Evolutionary conservation across 23 tunicate species (phyloP), one percentile per base, ranked within the genome.

Genomic region (Diplosoma virens): DNA sequence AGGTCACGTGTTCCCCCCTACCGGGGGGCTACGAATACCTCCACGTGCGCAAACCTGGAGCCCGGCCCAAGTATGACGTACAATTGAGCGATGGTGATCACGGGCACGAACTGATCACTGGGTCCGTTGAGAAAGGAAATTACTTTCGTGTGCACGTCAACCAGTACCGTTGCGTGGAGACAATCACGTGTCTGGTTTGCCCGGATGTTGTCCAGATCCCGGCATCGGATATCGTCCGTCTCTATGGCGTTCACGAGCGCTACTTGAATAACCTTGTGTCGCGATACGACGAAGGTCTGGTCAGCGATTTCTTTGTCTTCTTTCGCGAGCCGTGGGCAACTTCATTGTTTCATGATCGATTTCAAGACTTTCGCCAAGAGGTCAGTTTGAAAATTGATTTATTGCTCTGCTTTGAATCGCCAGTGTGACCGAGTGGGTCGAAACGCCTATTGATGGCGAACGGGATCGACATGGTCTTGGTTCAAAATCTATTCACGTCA

Each of bases 101-200:
- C 37, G 97, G 97, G 3, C 31, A 35, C 1, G 97, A 92, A 54
- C 59, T 92, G 14, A 81, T 86, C 33, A 92, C 97, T 22, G 97
- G 97, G 1, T 55, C 80, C 0, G 82, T 83, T 0, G 81, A 81
- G 32, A 53, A 56, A 1, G 97, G 97, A 26, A 85, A 87, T 50
- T 93, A 86, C 61, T 93, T 93, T 67, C 84, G 93, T n/a, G 56
- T 93, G 7, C 98, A 86, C 75, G 35, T 93, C 70, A 93, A 87
- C 86, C 95, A 83, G 47, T 76, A 75, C 64, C 27, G 71, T 2
- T 56, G 86, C 74, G 99, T 94, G 37, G 99, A 94, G 31, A 88
- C 95, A 27, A 69, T 94, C 76, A 94, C 94, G 33, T 94, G 94
- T 29, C 78, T 88, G 1, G 89, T 80, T 0, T 32, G 22, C 26